These are phyloP conservation scores for Heteropelma amictum DNA, from an alignment of 2,888 invertebrate species.

Conservation along the genomic window DNA sequence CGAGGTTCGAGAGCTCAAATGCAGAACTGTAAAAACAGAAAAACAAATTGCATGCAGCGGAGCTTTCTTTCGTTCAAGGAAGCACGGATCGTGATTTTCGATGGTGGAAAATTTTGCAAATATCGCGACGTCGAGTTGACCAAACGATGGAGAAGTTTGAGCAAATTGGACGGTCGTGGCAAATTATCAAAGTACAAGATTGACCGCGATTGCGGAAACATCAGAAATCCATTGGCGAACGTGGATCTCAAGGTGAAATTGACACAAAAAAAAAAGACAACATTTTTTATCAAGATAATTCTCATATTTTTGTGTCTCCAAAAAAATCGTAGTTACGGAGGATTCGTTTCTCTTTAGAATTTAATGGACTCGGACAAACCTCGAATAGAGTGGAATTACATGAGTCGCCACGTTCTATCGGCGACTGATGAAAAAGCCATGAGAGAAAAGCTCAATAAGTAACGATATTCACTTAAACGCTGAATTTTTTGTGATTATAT, in stretches of 20 bases:
- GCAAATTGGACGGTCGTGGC: conserved; percentile 64
- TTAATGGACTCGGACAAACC: conserved; percentile 49
- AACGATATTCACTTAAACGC: neutral
- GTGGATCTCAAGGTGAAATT: conserved; percentile 66
- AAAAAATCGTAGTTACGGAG: neutral
- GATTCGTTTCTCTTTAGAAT: conserved; percentile 46
- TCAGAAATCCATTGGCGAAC: conserved; percentile 59
- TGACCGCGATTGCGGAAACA: conserved; percentile 56
- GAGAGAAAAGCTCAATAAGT: conserved; percentile 61
- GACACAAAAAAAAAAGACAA: neutral
- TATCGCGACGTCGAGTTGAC: conserved; percentile 63
- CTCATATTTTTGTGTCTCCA: neutral
- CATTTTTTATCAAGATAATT: no score
- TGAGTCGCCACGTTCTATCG: conserved; percentile 58
- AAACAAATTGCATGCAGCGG: neutral
- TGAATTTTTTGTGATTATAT: no score
- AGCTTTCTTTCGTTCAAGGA: conserved; percentile 26
- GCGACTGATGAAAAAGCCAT: conserved; percentile 44
- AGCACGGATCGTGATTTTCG: conserved; percentile 56
- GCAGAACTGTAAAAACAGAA: neutral
- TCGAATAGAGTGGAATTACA: conserved; percentile 68
- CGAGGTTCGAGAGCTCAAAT: conserved; percentile 55
- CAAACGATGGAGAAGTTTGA: conserved; percentile 66
- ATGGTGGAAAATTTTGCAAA: conserved; percentile 60
- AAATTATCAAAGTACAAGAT: conserved; percentile 67